Conservation (phyloP, 2,797 vertebrate genomes). For the Antrozous pallidus region DNA sequence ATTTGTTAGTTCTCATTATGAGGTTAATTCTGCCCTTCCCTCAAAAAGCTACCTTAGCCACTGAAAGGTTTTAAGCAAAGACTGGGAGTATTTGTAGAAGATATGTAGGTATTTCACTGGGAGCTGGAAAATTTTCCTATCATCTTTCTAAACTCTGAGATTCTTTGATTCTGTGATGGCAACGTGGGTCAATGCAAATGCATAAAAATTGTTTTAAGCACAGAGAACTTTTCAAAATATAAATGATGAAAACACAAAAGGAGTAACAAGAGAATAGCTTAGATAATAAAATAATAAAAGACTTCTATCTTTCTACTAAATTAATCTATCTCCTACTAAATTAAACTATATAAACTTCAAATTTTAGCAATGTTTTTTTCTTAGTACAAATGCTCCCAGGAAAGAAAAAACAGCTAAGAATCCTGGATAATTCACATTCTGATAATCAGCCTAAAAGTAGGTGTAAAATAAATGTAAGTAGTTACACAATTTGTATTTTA, state of each 20-base stretch:
- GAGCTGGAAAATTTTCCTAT: neutral
- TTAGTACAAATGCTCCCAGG: neutral
- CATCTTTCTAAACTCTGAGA: neutral
- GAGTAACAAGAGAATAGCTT: neutral
- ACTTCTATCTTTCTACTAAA: too few relatives aligned
- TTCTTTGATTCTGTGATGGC: neutral
- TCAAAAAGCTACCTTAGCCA: neutral
- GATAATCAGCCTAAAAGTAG: neutral
- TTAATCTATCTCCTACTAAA: neutral
- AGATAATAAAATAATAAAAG: too few relatives aligned
- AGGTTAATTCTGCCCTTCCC: neutral
- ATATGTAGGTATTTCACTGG: neutral
- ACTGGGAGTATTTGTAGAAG: neutral
- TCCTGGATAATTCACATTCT: neutral
- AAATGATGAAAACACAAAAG: neutral
- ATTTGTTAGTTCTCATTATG: neutral
- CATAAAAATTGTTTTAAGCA: neutral
- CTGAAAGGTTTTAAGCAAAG: slow-evolving; percentile 28
- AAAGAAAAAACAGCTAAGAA: neutral
- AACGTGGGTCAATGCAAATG: neutral
- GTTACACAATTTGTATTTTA: neutral
- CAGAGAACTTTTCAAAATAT: neutral
- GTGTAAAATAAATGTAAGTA: neutral
- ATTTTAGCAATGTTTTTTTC: neutral
- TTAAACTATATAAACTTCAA: slow-evolving; percentile 22